Base-by-base conservation (phyloP, 2,797 vertebrate genomes). In the Lepilemur ruficaudatus region DNA sequence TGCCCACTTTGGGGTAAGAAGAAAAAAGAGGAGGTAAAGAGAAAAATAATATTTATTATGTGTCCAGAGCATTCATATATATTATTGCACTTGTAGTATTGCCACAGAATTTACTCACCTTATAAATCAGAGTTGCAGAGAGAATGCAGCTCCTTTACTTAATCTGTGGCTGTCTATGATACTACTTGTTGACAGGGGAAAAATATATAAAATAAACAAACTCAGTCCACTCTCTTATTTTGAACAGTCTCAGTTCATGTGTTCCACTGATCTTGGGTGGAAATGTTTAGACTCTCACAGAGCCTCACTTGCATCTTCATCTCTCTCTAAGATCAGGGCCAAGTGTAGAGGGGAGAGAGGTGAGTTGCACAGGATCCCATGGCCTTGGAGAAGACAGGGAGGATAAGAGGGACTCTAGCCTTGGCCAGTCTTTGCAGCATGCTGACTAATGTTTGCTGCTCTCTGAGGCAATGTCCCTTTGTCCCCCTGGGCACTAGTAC, bases 21-120 rank as follows among this genome's bases (percentile, higher is more conserved):
- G 48, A 67, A 93, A 46, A 70, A 92, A 76, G 55, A 41, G 52
- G n/a, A 72, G 30, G 20, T 25, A 80, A 81, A 79, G 50, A 90
- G 78, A 92, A 95, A 94, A 95, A 69, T 28, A n/a, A 75, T 97
- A 96, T 90, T 95, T 95, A 85, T 94, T 87, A 92, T 78, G 85
- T 93, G 91, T 52, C 85, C 11, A 48, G 38, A 38, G 79, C 14
- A 70, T 43, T 80, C 32, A 38, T n/a, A 32, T 43, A 73, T 28
- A 48, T 79, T 90, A 73, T 38, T 73, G 59, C 15, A n/a, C 76
- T 93, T 89, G 22, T 4, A 76, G 35, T 85, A 11, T 93, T 78
- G 59, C 72, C 85, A 10, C 17, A 59, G 80, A 78, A 63, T 92
- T 95, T 38, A 83, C 72, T 81, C 78, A 94, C 35, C 81, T 94